These are phyloP conservation scores for Metaphire vulgaris DNA, from an alignment of 1,140 invertebrate species.

Conservation along the genomic window DNA sequence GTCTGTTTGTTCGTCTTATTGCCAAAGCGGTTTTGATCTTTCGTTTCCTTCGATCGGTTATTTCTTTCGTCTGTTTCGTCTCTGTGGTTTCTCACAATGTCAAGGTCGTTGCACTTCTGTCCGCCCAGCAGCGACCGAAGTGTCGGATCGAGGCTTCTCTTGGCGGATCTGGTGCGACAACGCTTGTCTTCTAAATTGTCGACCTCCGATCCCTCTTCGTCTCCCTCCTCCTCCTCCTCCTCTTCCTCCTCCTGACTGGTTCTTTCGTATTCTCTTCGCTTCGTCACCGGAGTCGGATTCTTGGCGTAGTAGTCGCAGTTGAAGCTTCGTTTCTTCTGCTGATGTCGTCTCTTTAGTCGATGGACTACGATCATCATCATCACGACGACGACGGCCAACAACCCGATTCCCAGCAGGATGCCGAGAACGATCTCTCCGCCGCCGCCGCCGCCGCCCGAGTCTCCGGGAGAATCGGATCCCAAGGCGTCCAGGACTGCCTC, in stretches of 20 bases:
- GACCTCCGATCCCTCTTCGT: too few relatives aligned
- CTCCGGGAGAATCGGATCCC: neutral
- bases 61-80: neutral
- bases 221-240: neutral
- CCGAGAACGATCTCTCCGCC: slow-evolving; percentile 11
- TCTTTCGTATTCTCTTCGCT: neutral
- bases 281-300: neutral
- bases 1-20: neutral
- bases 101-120: neutral
- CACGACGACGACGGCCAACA: neutral
- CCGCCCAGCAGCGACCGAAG: neutral
- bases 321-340: neutral
- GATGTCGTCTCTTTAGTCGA: neutral
- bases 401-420: neutral
- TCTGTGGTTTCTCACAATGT: neutral
- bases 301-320: neutral
- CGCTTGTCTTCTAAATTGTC: too few relatives aligned
- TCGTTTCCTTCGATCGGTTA: neutral
- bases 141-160: neutral
- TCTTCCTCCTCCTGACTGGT: neutral
- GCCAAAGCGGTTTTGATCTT: neutral
- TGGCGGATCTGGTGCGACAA: neutral
- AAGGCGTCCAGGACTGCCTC: slow-evolving; percentile 28
- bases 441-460: neutral
- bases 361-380: neutral